Evolutionary conservation across 2,888 invertebrate genomes (phyloP), one percentile per base, ranked within the genome.

Genomic region (Germaria angustata): DNA sequence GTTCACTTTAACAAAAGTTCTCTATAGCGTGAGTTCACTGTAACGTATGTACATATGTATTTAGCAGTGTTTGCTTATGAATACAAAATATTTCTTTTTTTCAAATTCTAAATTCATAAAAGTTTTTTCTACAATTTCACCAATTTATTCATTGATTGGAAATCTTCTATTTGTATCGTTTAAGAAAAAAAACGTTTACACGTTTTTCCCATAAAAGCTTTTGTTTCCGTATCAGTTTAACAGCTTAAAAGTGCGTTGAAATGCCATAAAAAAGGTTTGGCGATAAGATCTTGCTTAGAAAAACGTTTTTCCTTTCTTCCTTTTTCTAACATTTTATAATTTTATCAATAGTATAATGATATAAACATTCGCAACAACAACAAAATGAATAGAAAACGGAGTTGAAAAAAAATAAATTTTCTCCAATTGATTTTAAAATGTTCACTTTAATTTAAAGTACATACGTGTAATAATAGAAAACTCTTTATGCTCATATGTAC

Each of bases 131-230:
- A n/a, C n/a, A n/a, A n/a, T n/a, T n/a, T n/a, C n/a, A n/a, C n/a
- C n/a, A n/a, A n/a, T n/a, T n/a, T n/a, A n/a, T n/a, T n/a, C n/a
- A n/a, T n/a, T n/a, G n/a, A n/a, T n/a, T n/a, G n/a, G n/a, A n/a
- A n/a, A n/a, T n/a, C n/a, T n/a, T n/a, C n/a, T n/a, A n/a, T n/a
- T n/a, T n/a, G n/a, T n/a, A n/a, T n/a, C n/a, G 28, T 28, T 5
- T 28, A 3, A 28, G 28, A 5, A 28, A 28, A 24, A 28, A 24
- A 72, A 28, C 51, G 53, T 61, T 63, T 41, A 53, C 73, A 63
- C 73, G 63, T 53, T 73, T 73, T 36, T n/a, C 32, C 9, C 73
- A 73, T 73, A 63, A 73, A 46, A 53, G 11, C 8, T n/a, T 73
- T 53, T 51, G 11, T 22, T 32, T 41, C 15, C 51, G 24, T 51